Conservation (phyloP, 2,113 vertebrate species). For the Heterotis niloticus region DNA sequence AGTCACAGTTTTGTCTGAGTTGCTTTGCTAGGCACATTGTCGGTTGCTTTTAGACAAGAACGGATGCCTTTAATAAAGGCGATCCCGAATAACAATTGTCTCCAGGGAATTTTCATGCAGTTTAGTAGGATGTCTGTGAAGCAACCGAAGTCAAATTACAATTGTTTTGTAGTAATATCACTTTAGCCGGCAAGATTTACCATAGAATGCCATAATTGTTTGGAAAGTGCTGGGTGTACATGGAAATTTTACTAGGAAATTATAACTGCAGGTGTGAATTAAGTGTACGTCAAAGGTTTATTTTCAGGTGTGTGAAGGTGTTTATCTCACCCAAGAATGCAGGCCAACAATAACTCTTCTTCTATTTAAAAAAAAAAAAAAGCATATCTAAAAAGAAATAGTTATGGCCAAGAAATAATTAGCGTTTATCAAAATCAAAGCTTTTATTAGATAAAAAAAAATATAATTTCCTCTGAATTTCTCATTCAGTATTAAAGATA, state of each 20-base stretch:
- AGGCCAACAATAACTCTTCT: conserved; percentile 36
- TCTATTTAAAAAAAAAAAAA: conserved; percentile 22
- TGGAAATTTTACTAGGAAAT: neutral
- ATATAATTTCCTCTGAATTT: conserved; percentile 30
- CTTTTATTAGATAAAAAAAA: conserved; percentile 29
- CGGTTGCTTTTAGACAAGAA: no score
- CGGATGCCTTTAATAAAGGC: no score
- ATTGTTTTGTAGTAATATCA: neutral
- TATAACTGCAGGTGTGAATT: neutral
- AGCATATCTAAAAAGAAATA: conserved; percentile 31
- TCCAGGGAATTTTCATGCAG: neutral
- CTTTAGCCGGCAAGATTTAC: neutral
- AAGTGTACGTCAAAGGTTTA: neutral
- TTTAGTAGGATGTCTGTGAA: neutral
- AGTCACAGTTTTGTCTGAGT: no score
- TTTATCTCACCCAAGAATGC: neutral
- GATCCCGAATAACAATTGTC: no score
- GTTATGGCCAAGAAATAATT: conserved; percentile 12
- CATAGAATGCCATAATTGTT: neutral
- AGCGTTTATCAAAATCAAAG: conserved; percentile 25
- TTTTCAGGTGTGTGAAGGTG: neutral
- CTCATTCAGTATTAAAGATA: conserved; percentile 42
- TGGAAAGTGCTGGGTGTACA: neutral
- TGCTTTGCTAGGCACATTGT: no score
- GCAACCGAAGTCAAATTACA: neutral